Percentiles rank a stretch among this genome's conserved stretches.
These are phyloP conservation scores for Orthonevra nobilis DNA, from an alignment of 2,888 invertebrate species.

Conservation along the genomic window DNA sequence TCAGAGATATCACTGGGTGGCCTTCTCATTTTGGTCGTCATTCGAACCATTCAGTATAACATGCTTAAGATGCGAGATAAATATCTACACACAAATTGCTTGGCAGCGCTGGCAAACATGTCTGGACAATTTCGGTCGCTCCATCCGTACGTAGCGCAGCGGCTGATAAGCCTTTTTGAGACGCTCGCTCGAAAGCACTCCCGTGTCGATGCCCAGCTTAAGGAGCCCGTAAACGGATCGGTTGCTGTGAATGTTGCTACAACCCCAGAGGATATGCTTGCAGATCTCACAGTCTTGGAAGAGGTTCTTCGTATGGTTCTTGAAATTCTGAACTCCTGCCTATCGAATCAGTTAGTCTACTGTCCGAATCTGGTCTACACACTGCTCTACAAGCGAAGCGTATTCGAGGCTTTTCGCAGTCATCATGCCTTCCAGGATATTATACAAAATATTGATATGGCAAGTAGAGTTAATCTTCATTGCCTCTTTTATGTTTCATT, in stretches of 20 bases:
- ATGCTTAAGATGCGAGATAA: conserved; percentile 98
- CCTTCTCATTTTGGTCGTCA: conserved; percentile 95
- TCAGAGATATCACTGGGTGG: conserved; percentile 97
- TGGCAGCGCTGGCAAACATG: conserved; percentile 99
- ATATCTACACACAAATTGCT: conserved; percentile 98
- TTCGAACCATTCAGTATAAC: conserved; percentile 97
- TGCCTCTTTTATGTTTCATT: conserved; percentile 11
- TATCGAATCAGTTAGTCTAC: conserved; percentile 92
- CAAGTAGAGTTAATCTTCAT: conserved; percentile 79
- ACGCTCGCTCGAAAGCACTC: conserved; percentile 93
- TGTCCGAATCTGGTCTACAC: conserved; percentile 97
- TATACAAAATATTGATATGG: conserved; percentile 96
- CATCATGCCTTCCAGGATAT: conserved; percentile 96
- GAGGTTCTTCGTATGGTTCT: conserved; percentile 97
- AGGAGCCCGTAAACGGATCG: conserved; percentile 79
- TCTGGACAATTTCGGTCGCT: conserved; percentile 94
- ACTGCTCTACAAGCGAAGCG: conserved; percentile 93
- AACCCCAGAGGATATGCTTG: conserved; percentile 82
- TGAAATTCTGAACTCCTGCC: conserved; percentile 97
- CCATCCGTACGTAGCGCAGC: conserved; percentile 97
- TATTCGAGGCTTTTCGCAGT: conserved; percentile 92
- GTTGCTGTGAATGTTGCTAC: conserved; percentile 77
- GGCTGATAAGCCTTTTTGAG: conserved; percentile 94
- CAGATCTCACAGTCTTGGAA: conserved; percentile 95
- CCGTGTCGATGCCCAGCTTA: conserved; percentile 84